Base-by-base conservation (phyloP, 92 coral and sea anemone genomes). In the Actinostola sp. region DNA sequence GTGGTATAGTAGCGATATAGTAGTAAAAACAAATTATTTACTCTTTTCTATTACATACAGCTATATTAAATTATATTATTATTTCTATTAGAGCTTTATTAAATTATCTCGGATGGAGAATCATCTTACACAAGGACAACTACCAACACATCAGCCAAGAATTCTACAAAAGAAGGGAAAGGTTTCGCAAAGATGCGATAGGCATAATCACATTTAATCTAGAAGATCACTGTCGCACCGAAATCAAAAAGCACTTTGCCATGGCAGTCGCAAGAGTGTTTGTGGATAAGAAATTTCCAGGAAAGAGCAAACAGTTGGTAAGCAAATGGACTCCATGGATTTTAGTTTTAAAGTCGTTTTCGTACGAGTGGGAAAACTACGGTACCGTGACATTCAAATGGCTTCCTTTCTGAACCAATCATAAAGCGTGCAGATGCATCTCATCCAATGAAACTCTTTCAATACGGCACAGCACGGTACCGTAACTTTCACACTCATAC, bases 251-350 rank as follows among this genome's bases (percentile, higher is more conserved):
- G 9, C 11, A 69, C 26, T 85, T 85, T 59, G 80, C 44, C n/a
- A 74, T 66, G 70, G 85, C 87, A 17, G 78, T 89, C 16, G 81
- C 83, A 20, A 77, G 77, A 59, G 80, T 86, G 23, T 89, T 77
- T 62, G 91, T 89, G 46, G 91, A 89, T 51, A 80, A 78, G 61
- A 66, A 41, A 61, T 89, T 89, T 71, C 78, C 79, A 39, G 88
- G 84, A 32, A 76, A 82, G 38, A 77, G 84, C 52, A 89, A 80
- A 67, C 35, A 66, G 58, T 54, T 42, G 73, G 96, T 80, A 79
- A 51, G 83, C 30, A 38, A 42, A 2, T 16, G 8, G 3, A 12
- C 14, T 13, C 56, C 17, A 33, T 51, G 25, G n/a, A 7, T 3
- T 27, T 48, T 46, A 16, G 11, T 20, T 9, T 15, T 16, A 29